Percentiles rank a stretch among this genome's conserved stretches.
phyloP scores from a whole-genome alignment of 2,797 vertebrate species.

The Arctocebus calabarensis region DNA sequence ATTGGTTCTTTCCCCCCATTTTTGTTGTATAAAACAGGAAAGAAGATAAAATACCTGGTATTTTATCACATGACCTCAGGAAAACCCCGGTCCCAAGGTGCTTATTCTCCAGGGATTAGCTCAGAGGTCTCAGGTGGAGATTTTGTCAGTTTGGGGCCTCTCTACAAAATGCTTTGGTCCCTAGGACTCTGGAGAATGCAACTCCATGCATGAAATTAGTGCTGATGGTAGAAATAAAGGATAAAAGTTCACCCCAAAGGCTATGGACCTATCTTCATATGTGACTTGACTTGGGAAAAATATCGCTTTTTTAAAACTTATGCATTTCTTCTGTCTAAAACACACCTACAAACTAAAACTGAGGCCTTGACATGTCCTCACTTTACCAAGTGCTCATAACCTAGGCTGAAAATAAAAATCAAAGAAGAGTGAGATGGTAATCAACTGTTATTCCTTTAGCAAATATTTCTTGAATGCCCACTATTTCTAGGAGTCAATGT shows the following conservation, averaged over 20 bases:
- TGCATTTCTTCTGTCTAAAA: background rate
- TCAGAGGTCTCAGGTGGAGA: background rate
- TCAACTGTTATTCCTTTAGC: background rate
- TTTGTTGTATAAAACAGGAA: background rate
- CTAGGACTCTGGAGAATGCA: background rate
- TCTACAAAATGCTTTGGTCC: background rate
- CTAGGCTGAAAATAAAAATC: background rate
- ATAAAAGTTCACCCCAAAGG: background rate
- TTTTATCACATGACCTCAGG: background rate
- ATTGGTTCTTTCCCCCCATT: background rate
- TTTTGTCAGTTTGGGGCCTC: background rate
- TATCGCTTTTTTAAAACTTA: background rate
- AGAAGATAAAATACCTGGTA: background rate
- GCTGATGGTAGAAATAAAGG: background rate
- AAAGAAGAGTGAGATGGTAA: background rate
- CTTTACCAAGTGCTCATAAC: background rate
- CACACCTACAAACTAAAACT: background rate
- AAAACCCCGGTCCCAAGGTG: too few relatives aligned
- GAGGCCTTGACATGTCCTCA: background rate
- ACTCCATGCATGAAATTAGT: background rate
- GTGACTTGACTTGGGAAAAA: background rate
- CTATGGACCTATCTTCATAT: background rate
- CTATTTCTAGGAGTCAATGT: background rate
- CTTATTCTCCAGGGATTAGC: background rate
- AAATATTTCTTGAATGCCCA: background rate